Conservation (phyloP, 2,888 invertebrate genomes). For the Bhutanitis thaidina region DNA sequence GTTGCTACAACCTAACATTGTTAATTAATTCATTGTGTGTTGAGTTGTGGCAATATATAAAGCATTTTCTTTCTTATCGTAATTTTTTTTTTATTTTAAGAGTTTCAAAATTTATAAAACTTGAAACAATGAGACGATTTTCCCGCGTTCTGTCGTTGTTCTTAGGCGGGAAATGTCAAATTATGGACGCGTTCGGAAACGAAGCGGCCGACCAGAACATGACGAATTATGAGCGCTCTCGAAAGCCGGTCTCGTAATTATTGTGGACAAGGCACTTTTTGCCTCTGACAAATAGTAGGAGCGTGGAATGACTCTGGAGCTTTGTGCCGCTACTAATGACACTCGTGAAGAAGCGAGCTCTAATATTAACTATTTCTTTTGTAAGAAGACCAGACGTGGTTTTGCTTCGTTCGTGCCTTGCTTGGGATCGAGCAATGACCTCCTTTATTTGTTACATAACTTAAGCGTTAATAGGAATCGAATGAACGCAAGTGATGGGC, state of each 20-base stretch:
- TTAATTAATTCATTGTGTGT: too few relatives aligned
- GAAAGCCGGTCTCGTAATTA: conserved; percentile 77
- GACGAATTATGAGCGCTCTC: conserved; percentile 75
- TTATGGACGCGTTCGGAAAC: conserved; percentile 72
- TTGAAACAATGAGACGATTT: conserved; percentile 26
- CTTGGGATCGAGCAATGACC: conserved; percentile 65
- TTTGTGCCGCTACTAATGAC: conserved; percentile 77
- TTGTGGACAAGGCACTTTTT: conserved; percentile 78
- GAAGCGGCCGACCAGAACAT: conserved; percentile 76
- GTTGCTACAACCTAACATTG: too few relatives aligned
- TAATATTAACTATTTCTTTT: conserved; percentile 78
- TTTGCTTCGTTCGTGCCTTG: conserved; percentile 56
- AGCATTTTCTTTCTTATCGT: too few relatives aligned
- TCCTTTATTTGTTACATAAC: conserved; percentile 73
- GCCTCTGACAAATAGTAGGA: conserved; percentile 77
- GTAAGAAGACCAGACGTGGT: conserved; percentile 60
- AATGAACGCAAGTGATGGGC: conserved; percentile 64
- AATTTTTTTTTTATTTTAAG: too few relatives aligned
- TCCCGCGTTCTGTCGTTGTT: conserved; percentile 56
- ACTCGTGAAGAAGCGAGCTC: conserved; percentile 64
- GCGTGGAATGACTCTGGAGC: conserved; percentile 71
- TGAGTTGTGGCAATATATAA: too few relatives aligned
- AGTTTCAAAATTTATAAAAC: not conserved
- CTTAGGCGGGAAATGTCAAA: conserved; percentile 71
- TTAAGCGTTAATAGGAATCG: conserved; percentile 73